Conservation (phyloP, 1,140 invertebrate genomes). For the Metopolophium dirhodum region DNA sequence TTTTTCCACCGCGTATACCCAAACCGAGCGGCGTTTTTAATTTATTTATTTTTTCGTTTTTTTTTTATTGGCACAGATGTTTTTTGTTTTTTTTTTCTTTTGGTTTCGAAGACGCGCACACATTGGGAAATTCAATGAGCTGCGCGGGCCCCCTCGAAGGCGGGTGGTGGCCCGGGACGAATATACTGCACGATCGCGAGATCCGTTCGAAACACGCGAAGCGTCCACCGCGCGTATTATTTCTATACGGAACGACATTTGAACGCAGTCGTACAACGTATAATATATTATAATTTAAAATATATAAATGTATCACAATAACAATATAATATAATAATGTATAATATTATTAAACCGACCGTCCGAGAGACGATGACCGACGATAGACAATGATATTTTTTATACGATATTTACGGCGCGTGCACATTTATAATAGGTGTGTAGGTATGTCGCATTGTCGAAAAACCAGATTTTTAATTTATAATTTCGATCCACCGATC, state of each 20-base stretch:
- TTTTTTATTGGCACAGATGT: conserved; percentile 36
- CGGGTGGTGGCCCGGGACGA: background rate
- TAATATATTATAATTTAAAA: background rate
- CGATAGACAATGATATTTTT: background rate
- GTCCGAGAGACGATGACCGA: background rate
- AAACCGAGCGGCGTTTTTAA: conserved; percentile 25
- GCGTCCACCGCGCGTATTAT: background rate
- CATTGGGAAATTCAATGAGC: conserved; percentile 8
- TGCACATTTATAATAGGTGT: too few species aligned
- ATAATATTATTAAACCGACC: background rate
- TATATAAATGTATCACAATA: background rate
- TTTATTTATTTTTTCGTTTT: background rate
- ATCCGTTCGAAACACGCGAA: background rate
- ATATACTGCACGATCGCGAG: background rate
- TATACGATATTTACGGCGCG: background rate
- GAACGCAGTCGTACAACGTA: background rate
- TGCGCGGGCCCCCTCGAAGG: background rate
- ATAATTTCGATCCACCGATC: background rate
- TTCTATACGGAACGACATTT: background rate
- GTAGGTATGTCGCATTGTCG: background rate
- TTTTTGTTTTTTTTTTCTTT: background rate
- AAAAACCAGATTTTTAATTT: background rate
- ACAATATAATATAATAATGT: background rate
- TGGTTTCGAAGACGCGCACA: conserved; percentile 9
- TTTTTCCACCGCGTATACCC: background rate